Evolutionary conservation across 2,888 invertebrate genomes (phyloP).

Genomic region (Caenorhabditis sulstoni): DNA sequence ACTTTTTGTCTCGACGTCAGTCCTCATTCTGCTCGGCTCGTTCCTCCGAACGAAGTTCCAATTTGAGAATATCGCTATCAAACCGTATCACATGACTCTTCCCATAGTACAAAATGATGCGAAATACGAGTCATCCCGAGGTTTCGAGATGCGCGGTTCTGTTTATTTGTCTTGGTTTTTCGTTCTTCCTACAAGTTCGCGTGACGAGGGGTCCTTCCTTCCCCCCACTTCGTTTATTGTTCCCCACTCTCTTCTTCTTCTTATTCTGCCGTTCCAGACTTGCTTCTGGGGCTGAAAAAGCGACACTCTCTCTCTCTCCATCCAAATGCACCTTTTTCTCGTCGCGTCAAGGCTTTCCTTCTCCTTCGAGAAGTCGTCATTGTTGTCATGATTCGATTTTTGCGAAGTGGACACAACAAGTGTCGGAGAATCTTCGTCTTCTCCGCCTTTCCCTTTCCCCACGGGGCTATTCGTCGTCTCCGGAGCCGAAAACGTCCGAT

Average conservation of each 20-base stretch:
- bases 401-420: slow-evolving; percentile 22
- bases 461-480: slow-evolving; percentile 58
- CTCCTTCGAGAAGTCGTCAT: slow-evolving; percentile 1
- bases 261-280: slow-evolving; percentile 28
- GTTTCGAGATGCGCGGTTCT: slow-evolving; percentile 14
- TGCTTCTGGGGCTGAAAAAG: neutral
- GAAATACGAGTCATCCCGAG: slow-evolving; percentile 33
- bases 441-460: slow-evolving; percentile 32
- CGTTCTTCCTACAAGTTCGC: slow-evolving; percentile 47
- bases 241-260: too few relatives aligned
- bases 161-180: slow-evolving; percentile 45
- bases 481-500: slow-evolving; percentile 22
- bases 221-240: slow-evolving; percentile 42
- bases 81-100: slow-evolving; percentile 18
- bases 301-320: neutral
- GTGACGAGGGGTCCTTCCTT: slow-evolving; percentile 32
- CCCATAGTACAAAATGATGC: slow-evolving; percentile 38
- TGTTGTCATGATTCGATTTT: slow-evolving; percentile 52
- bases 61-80: neutral
- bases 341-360: neutral
- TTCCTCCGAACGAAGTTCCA: neutral
- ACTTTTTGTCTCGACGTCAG: too few relatives aligned
- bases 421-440: slow-evolving; percentile 13
- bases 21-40: too few relatives aligned
- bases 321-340: slow-evolving; percentile 10